Evolutionary conservation across 2,888 invertebrate species (phyloP), one percentile per base, ranked within the genome.

Genomic region (Baronia brevicornis): DNA sequence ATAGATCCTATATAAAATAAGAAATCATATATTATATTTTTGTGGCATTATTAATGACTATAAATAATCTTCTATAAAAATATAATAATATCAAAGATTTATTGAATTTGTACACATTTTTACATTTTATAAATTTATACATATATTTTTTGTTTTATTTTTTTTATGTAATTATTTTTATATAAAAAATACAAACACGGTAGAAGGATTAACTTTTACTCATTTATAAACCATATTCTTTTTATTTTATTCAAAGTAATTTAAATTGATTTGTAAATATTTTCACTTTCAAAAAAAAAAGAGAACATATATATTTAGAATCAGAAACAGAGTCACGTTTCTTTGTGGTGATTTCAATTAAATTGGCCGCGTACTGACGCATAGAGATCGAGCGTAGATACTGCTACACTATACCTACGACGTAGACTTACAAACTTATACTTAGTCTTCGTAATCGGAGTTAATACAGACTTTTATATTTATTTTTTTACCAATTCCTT

Each of bases 331-430:
- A 35, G 19, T 6, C 22, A 28, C 28, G 37, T 55, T 51, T 54
- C 54, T 52, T 58, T 54, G 57, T 57, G 45, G 51, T 36, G 33
- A 40, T 41, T 46, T 54, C 48, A 48, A 48, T 50, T 48, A 60
- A 59, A 61, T 60, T 62, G 57, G 51, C 46, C 48, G 50, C 41
- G 44, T 48, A 52, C 52, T 51, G 54, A 44, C 46, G 52, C 60
- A 69, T 66, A 65, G 65, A 63, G 50, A 53, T 51, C 59, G 47
- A 46, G 44, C 58, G 62, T 67, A 67, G 70, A 59, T 51, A 44
- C 38, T 39, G 60, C 63, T 66, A 66, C 66, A 57, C 48, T 46
- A 48, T 50, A 41, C 42, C 42, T 47, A 57, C 38, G 41, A 29
- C 54, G 41, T 37, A 57, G 65, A 66, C 43, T 43, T 63, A 61